Evolutionary conservation across 1,140 invertebrate genomes (phyloP).

Genomic region (Drosophila orena): DNA sequence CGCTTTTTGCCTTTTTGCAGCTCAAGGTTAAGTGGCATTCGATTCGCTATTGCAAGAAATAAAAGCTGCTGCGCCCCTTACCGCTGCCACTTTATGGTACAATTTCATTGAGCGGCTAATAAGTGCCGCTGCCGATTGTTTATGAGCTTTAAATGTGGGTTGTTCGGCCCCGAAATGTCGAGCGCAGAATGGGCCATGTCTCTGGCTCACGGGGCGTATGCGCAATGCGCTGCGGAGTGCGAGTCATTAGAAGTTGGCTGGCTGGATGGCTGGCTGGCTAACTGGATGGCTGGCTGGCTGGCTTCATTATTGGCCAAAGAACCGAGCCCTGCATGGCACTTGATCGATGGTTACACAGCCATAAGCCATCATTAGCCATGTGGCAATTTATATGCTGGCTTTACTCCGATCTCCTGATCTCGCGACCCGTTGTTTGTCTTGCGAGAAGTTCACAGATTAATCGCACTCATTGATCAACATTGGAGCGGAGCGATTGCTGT

Average conservation of each 20-base stretch:
- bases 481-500: background rate
- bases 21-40: slow-evolving; percentile 77
- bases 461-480: slow-evolving; percentile 30
- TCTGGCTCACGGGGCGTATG: slow-evolving; percentile 36
- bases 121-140: slow-evolving; percentile 67
- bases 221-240: slow-evolving; percentile 26
- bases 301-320: slow-evolving; percentile 18
- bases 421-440: slow-evolving; percentile 23
- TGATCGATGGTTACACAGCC: slow-evolving; percentile 37
- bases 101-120: slow-evolving; percentile 75
- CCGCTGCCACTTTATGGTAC: slow-evolving; percentile 55
- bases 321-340: slow-evolving; percentile 19
- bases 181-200: slow-evolving; percentile 30
- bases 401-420: slow-evolving; percentile 1
- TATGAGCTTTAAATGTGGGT: slow-evolving; percentile 73
- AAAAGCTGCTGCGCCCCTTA: slow-evolving; percentile 52
- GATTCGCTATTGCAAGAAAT: slow-evolving; percentile 76
- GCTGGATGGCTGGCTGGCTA: background rate
- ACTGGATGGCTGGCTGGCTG: background rate
- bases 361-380: slow-evolving; percentile 41
- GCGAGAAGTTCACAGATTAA: slow-evolving; percentile 36
- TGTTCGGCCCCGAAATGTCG: slow-evolving; percentile 23
- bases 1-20: slow-evolving; percentile 42
- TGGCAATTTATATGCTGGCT: slow-evolving; percentile 31
- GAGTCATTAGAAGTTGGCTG: slow-evolving; percentile 18